Conservation (phyloP, 1,140 invertebrate species). For the Lasioglossum albipes region DNA sequence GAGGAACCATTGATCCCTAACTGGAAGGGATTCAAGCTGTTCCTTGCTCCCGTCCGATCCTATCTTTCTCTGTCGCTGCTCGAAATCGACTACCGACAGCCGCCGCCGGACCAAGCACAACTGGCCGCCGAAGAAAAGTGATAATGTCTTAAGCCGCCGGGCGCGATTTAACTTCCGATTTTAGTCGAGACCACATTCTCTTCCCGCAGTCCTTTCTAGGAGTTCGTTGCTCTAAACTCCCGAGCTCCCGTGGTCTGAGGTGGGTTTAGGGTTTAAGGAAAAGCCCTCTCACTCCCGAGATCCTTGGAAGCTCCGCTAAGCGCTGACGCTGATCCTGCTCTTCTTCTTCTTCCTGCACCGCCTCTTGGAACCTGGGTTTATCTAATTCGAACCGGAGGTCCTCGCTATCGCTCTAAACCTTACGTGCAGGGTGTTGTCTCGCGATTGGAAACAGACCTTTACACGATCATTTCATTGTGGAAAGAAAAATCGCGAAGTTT, state of each 20-base stretch:
- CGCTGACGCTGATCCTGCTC: constrained; percentile 76
- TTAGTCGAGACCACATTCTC: constrained; percentile 65
- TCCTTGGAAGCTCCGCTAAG: constrained; percentile 74
- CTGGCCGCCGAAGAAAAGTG: constrained; percentile 76
- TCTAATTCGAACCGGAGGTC: constrained; percentile 77
- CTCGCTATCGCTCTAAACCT: constrained; percentile 61
- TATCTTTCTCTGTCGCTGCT: constrained; percentile 21
- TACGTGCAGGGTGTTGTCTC: background rate
- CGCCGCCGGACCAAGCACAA: constrained; percentile 59
- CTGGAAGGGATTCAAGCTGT: constrained; percentile 68
- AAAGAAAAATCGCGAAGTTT: no score
- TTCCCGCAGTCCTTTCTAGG: constrained; percentile 55
- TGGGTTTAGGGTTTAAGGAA: constrained; percentile 78
- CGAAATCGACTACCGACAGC: constrained; percentile 41
- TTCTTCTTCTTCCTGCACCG: constrained; percentile 61
- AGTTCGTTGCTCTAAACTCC: constrained; percentile 75
- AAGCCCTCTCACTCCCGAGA: constrained; percentile 70
- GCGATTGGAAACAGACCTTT: constrained; percentile 24
- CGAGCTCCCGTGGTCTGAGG: constrained; percentile 70
- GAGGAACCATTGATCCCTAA: constrained; percentile 74
- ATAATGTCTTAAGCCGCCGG: constrained; percentile 78
- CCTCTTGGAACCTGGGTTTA: constrained; percentile 72
- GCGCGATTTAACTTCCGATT: constrained; percentile 79
- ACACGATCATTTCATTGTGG: no score
- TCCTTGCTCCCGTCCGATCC: constrained; percentile 39